Percentiles rank a stretch among this genome's conserved stretches.
Evolutionary conservation across 2,113 vertebrate genomes (phyloP).

Genomic region (Potamarius usumacintae): DNA sequence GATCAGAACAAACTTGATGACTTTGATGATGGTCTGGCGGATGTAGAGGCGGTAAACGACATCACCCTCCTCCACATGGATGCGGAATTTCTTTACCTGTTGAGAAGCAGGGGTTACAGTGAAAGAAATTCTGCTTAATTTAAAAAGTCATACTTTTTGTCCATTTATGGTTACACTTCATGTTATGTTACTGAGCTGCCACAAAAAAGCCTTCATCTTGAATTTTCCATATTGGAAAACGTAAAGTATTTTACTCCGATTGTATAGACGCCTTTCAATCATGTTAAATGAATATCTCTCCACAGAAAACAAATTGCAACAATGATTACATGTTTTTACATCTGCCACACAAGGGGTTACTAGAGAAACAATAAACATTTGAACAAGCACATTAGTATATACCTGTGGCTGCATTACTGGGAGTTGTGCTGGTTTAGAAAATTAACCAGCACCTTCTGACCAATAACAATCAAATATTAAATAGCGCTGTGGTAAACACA

Average conservation of each 20-base stretch:
- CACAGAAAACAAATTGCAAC: background rate
- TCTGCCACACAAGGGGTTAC: too few species aligned
- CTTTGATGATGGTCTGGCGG: slow-evolving; percentile 96
- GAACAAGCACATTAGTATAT: too few species aligned
- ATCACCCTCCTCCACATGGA: slow-evolving; percentile 94
- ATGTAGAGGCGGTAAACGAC: slow-evolving; percentile 95
- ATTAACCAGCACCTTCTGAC: background rate
- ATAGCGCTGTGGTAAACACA: background rate
- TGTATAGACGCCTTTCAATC: background rate
- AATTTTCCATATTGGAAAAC: too few species aligned
- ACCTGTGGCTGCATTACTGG: background rate
- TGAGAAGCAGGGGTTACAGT: background rate
- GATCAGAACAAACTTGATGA: slow-evolving; percentile 92
- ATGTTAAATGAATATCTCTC: background rate
- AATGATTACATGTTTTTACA: too few species aligned
- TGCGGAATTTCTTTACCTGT: slow-evolving; percentile 89
- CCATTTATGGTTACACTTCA: background rate
- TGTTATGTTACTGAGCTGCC: background rate
- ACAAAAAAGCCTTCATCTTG: background rate
- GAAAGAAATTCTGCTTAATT: background rate
- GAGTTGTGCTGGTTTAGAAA: background rate
- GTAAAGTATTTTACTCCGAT: too few species aligned
- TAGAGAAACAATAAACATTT: background rate
- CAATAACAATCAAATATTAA: background rate
- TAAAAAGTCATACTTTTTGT: background rate